Evolutionary conservation across 2,797 vertebrate genomes (phyloP), one percentile per base, ranked within the genome.

Genomic region (Okamejei kenojei): DNA sequence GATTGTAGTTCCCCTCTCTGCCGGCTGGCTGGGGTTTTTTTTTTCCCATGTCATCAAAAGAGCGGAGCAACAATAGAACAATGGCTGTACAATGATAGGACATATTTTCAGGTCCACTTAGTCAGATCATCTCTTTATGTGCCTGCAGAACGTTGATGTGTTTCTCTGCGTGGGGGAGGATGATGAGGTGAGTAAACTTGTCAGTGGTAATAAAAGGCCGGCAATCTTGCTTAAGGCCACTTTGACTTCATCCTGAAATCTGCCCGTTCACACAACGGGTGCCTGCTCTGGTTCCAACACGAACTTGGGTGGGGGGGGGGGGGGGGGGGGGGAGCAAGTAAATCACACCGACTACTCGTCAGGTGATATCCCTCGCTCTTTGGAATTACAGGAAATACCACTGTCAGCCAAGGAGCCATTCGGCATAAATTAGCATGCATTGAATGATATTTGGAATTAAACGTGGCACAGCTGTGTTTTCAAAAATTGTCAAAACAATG

Each of bases 11-110:
- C 5, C 90, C 71, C 21, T 45, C 21, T 23, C 68, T 74, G 23
- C 71, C 45, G 21, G 81, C 71, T 45, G 35, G 76, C 58, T 92
- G 15, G 61, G 82, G 1, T n/a, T 90, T 74, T 74, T 54, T 90
- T 74, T 74, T 92, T 92, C 90, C 90, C 68, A 92, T 74, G 71
- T 38, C 71, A 92, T 92, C 90, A 91, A 91, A 91, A 91, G 68
- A 54, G 23, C 9, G 38, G 76, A 45, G 90, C 68, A 92, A 92
- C 90, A 92, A 92, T 54, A 54, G 90, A 76, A 71, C 90, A 74
- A 91, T 73, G 35, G 45, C 38, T 54, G 90, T n/a, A 76, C 71
- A 76, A 35, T 92, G 71, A 74, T 45, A 76, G 13, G 38, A 88
- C 68, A 92, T 76, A 91, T 74, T 76, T 92, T 92, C 38, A 92